Conservation (phyloP, 2,888 invertebrate species). For the Xanthorhoe spadicearia region DNA sequence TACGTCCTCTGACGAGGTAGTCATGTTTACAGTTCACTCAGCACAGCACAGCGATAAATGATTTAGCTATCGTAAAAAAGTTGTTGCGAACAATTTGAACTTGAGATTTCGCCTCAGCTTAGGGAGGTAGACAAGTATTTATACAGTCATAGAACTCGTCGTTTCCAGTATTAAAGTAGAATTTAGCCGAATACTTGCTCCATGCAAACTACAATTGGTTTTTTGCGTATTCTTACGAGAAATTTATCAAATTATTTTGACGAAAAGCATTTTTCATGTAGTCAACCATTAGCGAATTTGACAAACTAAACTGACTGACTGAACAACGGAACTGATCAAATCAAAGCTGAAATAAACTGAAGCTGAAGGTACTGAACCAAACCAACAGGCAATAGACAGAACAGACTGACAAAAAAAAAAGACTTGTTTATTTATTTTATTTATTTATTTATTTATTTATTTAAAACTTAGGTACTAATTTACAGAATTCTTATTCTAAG, state of each 20-base stretch:
- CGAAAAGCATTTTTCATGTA: conserved; percentile 69
- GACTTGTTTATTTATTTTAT: too few species aligned
- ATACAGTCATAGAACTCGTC: conserved; percentile 11
- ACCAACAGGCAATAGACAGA: neutral
- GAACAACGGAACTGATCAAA: conserved; percentile 1
- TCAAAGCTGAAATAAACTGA: neutral
- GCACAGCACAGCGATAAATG: conserved; percentile 20
- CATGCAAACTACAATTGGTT: conserved; percentile 41
- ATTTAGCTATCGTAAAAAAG: conserved; percentile 35
- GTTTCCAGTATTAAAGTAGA: conserved; percentile 14
- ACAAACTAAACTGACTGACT: conserved; percentile 51
- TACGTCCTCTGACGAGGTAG: conserved; percentile 97
- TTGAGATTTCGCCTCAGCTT: conserved; percentile 38
- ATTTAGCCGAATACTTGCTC: conserved; percentile 24
- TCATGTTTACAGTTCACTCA: conserved; percentile 81
- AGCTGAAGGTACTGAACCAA: neutral
- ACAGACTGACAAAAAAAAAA: conserved; percentile 1
- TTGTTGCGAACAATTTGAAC: conserved; percentile 50
- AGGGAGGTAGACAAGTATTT: conserved; percentile 19
- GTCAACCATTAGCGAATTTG: conserved; percentile 72
- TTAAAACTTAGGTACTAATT: too few species aligned
- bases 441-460: too few species aligned
- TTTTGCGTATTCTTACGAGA: conserved; percentile 54
- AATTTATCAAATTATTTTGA: conserved; percentile 61
- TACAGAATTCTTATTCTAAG: too few species aligned